Base-by-base conservation (phyloP, 1,140 invertebrate species). In the roundworm (Caenorhabditis elegans) region DNA sequence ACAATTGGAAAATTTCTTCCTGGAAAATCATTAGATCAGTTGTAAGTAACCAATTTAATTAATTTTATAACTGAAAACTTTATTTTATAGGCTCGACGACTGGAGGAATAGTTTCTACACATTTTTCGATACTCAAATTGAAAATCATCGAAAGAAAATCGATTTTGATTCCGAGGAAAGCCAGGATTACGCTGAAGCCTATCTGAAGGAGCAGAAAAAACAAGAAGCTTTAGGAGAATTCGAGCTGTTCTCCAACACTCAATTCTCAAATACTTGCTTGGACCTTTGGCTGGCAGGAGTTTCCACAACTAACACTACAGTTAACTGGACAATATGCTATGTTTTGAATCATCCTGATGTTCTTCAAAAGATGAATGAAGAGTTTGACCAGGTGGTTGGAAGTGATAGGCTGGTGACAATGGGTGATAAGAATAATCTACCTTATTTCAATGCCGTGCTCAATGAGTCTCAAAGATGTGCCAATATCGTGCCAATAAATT, bases 281-380 rank as follows among this genome's bases (percentile, higher is more conserved):
- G 83, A 84, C 48, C 34, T 83, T 13, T 84, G 83, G 83, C 26
- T 53, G 0, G 85, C 78, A 43, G 88, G 88, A 22, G 83, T 87
- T 31, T 91, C 92, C 65, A 95, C 94, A 0, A 95, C 94, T 0
- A 92, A 93, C 48, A 93, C 92, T 39, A 92, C 93, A 0, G 86
- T 95, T 3, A 92, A 93, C 82, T 94, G 95, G 90, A 91, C 92
- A 1, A 90, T 95, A 34, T 90, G 94, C 46, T 91, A 92, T n/a
- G 92, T 94, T 86, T 89, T 93, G 1, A 89, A 93, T 53, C 89
- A 94, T 82, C 36, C n/a, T 0, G 26, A 24, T 19, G 90, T 94
- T 51, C 90, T 90, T 81, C 86, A 87, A 19, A 87, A 86, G 77
- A 87, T 90, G 22, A 86, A 91, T 49, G 39, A 83, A 28, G 91